Percentiles rank a stretch among this genome's conserved stretches.
Evolutionary conservation across 2,113 vertebrate genomes (phyloP).

Genomic region (Nestor notabilis): DNA sequence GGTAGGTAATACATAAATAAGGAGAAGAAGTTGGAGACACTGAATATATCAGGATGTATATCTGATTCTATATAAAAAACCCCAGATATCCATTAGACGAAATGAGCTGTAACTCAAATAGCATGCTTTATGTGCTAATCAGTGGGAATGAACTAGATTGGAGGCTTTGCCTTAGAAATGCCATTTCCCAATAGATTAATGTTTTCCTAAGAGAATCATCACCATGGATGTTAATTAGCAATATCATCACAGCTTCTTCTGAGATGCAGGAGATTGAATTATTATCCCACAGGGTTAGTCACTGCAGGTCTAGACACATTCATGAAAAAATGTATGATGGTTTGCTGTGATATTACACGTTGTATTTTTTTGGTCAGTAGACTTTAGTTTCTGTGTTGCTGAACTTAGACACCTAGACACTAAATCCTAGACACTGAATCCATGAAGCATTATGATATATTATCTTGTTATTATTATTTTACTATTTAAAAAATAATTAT

Average conservation of each 20-base stretch:
- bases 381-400: not conserved
- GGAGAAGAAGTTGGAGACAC: not conserved
- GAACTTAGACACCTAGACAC: too few species aligned
- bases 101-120: not conserved
- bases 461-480: not conserved
- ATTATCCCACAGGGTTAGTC: not conserved
- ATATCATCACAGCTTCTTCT: not conserved
- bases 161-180: not conserved
- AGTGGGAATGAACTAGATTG: not conserved
- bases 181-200: not conserved
- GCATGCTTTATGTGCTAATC: not conserved
- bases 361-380: not conserved
- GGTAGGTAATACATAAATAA: not conserved
- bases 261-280: not conserved
- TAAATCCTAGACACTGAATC: not conserved
- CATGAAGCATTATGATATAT: not conserved
- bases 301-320: not conserved
- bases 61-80: not conserved
- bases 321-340: not conserved
- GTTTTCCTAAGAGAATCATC: not conserved
- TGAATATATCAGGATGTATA: not conserved
- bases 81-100: not conserved
- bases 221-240: conserved; percentile 12
- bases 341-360: not conserved
- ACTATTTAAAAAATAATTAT: not conserved